Evolutionary conservation across 35 echinoderm and acorn worm species (phyloP), one percentile per base, ranked within the genome.

Genomic region (Heliocidaris tuberculata): DNA sequence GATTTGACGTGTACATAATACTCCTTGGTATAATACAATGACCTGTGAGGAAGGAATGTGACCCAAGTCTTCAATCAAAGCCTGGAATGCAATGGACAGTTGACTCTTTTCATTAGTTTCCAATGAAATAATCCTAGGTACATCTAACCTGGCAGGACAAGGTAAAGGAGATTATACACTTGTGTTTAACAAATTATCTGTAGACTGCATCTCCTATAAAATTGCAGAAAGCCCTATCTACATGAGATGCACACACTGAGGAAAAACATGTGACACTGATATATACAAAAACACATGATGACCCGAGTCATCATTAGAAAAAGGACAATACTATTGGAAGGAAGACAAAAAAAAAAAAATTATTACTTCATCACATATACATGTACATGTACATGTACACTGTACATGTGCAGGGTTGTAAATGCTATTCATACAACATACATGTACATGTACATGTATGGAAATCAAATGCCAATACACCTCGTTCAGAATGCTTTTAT

Each of bases 31-130:
- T 4, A 89, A 89, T 31, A 89, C 87, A 89, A 89, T 89, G 87
- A 89, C 31, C 87, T 89, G 87, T 24, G 47, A 42, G 87, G 47
- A 89, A 89, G 87, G 87, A 89, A 89, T 89, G 87, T 89, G 87
- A 89, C 87, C 87, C 32, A 11, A 42, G 87, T 89, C 87, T 17
- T 89, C 87, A 89, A 89, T 89, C 47, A 89, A 89, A 48, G 47
- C 8, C 9, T 89, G 87, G 87, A n/a, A 89, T 89, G 87, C 87
- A 89, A 89, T 24, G 87, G 87, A 42, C 87, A 89, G 87, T 89
- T 89, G 87, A 89, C 47, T 89, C 87, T 89, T 42, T 89, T 89
- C 87, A 89, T 89, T 89, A 48, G 7, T 89, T 89, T 48, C 31
- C 87, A 42, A 48, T 13, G 47, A 42, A 89, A 24, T 89, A 89